These are phyloP conservation scores for Medauroidea extradentata DNA, from an alignment of 1,140 invertebrate species.

Conservation along the genomic window DNA sequence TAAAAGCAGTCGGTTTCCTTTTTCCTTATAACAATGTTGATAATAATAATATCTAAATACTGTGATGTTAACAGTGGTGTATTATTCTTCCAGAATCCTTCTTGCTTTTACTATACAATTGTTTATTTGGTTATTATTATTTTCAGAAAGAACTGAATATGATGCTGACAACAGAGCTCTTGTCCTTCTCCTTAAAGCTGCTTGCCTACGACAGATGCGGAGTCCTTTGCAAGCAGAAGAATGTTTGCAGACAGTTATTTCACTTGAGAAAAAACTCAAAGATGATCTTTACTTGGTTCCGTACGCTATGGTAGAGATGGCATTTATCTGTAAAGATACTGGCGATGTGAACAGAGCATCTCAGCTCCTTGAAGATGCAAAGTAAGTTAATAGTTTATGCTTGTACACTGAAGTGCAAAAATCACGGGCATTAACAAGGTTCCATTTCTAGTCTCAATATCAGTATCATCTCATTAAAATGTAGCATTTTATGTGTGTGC, in stretches of 20 bases:
- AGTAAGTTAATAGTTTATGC: conserved; percentile 49
- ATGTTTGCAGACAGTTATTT: conserved; percentile 63
- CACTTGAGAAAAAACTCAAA: conserved; percentile 70
- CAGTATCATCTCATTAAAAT: too few relatives aligned
- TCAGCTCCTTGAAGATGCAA: conserved; percentile 73
- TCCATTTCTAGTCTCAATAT: too few relatives aligned
- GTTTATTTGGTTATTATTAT: background rate
- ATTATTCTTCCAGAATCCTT: too few relatives aligned
- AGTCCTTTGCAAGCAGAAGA: conserved; percentile 69
- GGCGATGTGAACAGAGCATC: conserved; percentile 64
- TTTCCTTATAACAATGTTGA: too few relatives aligned
- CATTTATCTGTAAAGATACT: conserved; percentile 65
- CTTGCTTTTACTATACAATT: too few relatives aligned
- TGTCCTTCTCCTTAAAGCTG: conserved; percentile 73
- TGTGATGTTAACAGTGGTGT: too few relatives aligned
- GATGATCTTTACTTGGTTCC: conserved; percentile 83
- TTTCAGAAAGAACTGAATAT: conserved; percentile 50
- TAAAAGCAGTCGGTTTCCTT: too few relatives aligned
- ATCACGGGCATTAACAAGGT: too few relatives aligned
- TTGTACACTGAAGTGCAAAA: too few relatives aligned
- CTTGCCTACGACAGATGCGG: conserved; percentile 72
- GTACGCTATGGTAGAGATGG: conserved; percentile 82
- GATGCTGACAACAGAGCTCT: conserved; percentile 76
- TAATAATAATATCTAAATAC: background rate
- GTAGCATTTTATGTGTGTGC: too few relatives aligned